Evolutionary conservation across 2,113 vertebrate species (phyloP).

Genomic region (Uria lomvia): DNA sequence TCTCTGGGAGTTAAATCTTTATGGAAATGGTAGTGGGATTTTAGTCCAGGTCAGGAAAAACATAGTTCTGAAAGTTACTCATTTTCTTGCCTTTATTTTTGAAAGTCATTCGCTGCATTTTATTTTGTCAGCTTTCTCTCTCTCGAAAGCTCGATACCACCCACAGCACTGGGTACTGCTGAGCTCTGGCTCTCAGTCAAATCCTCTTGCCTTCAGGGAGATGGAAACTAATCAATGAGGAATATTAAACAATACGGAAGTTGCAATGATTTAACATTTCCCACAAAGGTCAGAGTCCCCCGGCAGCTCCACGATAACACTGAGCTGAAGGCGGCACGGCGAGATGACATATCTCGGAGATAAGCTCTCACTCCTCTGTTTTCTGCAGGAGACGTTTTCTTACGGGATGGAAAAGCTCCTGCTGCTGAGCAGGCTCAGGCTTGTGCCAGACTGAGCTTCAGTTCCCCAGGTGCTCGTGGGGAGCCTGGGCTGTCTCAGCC

Average conservation of each 20-base stretch:
- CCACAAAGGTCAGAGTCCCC: conserved; percentile 49
- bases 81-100: neutral
- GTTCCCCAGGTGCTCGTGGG: neutral
- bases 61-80: neutral
- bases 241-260: conserved; percentile 64
- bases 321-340: neutral
- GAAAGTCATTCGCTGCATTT: neutral
- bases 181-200: conserved; percentile 62
- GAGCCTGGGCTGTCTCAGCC: neutral
- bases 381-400: neutral
- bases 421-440: neutral
- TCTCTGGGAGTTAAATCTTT: neutral
- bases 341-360: neutral
- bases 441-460: neutral
- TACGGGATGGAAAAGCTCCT: neutral
- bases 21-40: neutral
- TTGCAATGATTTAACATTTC: conserved; percentile 43
- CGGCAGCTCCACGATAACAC: neutral
- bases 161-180: conserved; percentile 34
- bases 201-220: conserved; percentile 57
- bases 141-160: conserved; percentile 30
- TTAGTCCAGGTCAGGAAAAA: neutral
- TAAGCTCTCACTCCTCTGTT: neutral
- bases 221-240: conserved; percentile 66
- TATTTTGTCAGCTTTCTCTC: conserved; percentile 23